Conservation (phyloP, 1,140 invertebrate genomes). For the Neuroterus valhalla region DNA sequence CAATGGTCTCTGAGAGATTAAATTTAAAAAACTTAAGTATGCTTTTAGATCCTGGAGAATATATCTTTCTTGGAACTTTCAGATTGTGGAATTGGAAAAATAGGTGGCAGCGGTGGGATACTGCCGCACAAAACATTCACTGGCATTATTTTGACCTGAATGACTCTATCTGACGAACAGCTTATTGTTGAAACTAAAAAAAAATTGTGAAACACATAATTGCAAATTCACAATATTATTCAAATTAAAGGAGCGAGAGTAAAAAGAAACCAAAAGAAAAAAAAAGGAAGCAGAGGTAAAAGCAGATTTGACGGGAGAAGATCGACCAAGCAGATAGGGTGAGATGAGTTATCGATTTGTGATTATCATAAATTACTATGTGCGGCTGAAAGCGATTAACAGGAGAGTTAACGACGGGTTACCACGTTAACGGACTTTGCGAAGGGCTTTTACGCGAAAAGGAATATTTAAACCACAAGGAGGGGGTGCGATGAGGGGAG, state of each 20-base stretch:
- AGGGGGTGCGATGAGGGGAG: not conserved
- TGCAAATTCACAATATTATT: conserved; percentile 10
- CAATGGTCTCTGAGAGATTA: not conserved
- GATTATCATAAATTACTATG: conserved; percentile 67
- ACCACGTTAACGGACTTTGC: conserved; percentile 59
- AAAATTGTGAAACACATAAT: not conserved
- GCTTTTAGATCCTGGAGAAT: not conserved
- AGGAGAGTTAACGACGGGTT: conserved; percentile 62
- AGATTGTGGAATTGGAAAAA: not conserved
- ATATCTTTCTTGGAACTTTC: not conserved
- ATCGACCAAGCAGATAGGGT: conserved; percentile 47
- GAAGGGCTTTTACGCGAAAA: conserved; percentile 45
- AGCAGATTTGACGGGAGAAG: conserved; percentile 53
- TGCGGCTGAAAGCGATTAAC: conserved; percentile 57
- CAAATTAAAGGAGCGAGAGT: not conserved
- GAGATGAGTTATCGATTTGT: conserved; percentile 62
- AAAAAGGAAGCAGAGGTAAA: conserved; percentile 35
- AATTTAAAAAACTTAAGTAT: conserved; percentile 10
- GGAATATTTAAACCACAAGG: not conserved
- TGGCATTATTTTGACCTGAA: too few relatives aligned
- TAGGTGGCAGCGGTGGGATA: not conserved
- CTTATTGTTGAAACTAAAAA: not conserved
- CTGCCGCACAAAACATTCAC: not conserved
- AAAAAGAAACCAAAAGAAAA: conserved; percentile 29
- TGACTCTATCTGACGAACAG: not conserved